Conservation (phyloP, 1,140 invertebrate genomes). For the Drosophila nebulosa region DNA sequence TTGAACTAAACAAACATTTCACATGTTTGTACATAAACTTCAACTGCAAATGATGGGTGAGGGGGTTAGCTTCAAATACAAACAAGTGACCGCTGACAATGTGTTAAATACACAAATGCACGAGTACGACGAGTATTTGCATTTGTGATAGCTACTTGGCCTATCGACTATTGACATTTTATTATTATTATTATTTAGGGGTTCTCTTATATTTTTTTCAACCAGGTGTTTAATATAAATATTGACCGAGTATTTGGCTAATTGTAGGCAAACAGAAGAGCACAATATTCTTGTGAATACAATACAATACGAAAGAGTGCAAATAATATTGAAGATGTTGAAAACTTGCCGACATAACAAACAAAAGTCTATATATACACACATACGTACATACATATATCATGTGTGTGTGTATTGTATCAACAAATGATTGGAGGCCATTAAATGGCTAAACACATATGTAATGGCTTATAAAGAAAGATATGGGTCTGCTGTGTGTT, state of each 20-base stretch:
- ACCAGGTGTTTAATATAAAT: constrained; percentile 11
- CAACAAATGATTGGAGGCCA: not conserved
- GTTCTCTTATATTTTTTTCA: not conserved
- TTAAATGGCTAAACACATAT: not conserved
- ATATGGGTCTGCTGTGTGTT: not conserved
- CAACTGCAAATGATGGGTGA: not conserved
- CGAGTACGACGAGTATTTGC: not conserved
- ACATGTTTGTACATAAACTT: not conserved
- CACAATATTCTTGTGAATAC: no score
- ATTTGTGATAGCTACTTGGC: not conserved
- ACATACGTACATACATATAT: not conserved
- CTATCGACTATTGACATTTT: not conserved
- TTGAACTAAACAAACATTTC: no score
- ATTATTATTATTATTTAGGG: not conserved
- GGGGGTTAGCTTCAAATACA: constrained; percentile 7
- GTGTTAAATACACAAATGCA: not conserved
- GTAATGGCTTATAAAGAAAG: not conserved
- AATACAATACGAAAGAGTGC: constrained; percentile 18
- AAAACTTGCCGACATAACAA: constrained; percentile 1
- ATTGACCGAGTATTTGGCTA: constrained; percentile 26
- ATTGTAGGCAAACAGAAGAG: constrained; percentile 23
- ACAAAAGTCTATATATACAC: not conserved
- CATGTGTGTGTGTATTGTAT: not conserved
- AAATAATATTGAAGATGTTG: constrained; percentile 19
- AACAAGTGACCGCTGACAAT: constrained; percentile 7